A percentile compares a stretch with the other conserved stretches of the same genome.
Conservation (phyloP, 2,888 invertebrate species). For the Silvanus unidentatus region DNA sequence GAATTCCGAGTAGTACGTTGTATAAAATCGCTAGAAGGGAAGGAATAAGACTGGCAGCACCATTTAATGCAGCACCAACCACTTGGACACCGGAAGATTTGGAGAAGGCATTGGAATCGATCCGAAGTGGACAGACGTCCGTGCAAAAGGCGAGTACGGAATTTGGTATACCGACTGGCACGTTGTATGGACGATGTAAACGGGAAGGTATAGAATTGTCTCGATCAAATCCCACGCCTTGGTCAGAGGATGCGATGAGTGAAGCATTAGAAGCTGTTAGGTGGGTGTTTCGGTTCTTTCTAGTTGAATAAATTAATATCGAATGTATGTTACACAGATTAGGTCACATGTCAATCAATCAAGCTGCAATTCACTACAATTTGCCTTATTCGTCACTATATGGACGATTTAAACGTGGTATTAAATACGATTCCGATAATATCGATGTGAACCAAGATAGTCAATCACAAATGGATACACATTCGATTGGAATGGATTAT, state of each 20-base stretch:
- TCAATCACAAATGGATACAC: conserved; percentile 39
- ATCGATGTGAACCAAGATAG: conserved; percentile 41
- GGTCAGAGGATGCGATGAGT: conserved; percentile 91
- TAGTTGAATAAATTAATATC: conserved; percentile 7
- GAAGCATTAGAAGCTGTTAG: conserved; percentile 85
- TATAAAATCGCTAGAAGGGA: conserved; percentile 88
- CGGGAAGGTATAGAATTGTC: conserved; percentile 85
- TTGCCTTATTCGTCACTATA: conserved; percentile 85
- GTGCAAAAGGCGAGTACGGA: conserved; percentile 82
- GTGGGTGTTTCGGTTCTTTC: conserved; percentile 45
- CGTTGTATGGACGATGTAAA: conserved; percentile 82
- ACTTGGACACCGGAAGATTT: conserved; percentile 82
- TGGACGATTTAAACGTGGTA: conserved; percentile 78
- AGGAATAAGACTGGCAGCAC: conserved; percentile 81
- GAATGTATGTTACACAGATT: too few relatives aligned
- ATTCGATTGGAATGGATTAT: conserved; percentile 40
- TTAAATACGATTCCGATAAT: conserved; percentile 62
- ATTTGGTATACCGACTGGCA: conserved; percentile 84
- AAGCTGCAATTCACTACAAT: conserved; percentile 88
- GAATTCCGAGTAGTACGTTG: conserved; percentile 84
- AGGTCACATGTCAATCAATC: conserved; percentile 90
- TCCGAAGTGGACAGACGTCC: conserved; percentile 72
- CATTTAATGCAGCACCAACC: conserved; percentile 86
- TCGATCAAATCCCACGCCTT: conserved; percentile 84
- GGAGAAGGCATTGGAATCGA: conserved; percentile 74